Conservation (phyloP, 1,140 invertebrate species). For the Aphis gossypii region DNA sequence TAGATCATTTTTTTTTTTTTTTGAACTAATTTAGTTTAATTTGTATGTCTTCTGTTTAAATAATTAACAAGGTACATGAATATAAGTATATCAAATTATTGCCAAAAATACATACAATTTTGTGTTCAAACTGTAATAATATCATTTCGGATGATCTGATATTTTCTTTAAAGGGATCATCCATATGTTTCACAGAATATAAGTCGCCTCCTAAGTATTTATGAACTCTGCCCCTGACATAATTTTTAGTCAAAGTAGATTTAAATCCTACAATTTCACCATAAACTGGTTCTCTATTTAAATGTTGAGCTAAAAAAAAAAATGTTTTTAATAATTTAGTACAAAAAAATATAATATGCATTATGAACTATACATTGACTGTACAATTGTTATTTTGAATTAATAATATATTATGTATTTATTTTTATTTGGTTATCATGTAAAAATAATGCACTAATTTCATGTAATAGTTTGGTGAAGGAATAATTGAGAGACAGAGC, state of each 20-base stretch:
- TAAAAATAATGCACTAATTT: too few relatives aligned
- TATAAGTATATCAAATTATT: background rate
- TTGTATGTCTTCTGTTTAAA: too few relatives aligned
- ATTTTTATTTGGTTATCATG: too few relatives aligned
- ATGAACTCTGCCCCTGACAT: constrained; percentile 41
- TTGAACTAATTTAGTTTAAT: too few relatives aligned
- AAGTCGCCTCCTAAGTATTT: background rate
- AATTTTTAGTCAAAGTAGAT: constrained; percentile 17
- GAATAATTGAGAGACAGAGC: too few relatives aligned
- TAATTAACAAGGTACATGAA: too few relatives aligned
- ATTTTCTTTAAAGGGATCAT: constrained; percentile 41
- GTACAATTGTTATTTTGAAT: background rate
- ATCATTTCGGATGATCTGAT: constrained; percentile 30
- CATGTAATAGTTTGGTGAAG: too few relatives aligned
- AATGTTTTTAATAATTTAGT: background rate
- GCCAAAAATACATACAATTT: constrained; percentile 25
- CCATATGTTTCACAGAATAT: constrained; percentile 43
- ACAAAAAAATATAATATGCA: background rate
- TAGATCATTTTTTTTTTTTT: too few relatives aligned
- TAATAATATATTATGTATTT: too few relatives aligned
- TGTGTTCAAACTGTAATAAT: constrained; percentile 29
- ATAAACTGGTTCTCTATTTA: constrained; percentile 40
- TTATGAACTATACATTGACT: background rate
- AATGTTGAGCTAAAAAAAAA: constrained; percentile 17
- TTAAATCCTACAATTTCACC: constrained; percentile 46